Evolutionary conservation across 1,140 invertebrate genomes (phyloP).

Genomic region (Danaus plexippus): DNA sequence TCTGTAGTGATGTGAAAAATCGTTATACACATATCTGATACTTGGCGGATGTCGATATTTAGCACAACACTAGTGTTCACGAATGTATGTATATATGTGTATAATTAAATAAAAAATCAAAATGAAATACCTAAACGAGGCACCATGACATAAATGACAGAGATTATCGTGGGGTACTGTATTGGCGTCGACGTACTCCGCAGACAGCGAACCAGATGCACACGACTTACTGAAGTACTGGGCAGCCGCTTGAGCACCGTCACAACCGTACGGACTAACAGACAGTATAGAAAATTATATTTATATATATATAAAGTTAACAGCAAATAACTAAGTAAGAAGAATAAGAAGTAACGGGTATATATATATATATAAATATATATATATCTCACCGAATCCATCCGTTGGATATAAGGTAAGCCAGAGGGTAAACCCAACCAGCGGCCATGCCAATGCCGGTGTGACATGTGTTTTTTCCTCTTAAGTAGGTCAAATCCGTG

Average conservation of each 20-base stretch:
- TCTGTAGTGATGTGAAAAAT: too few species aligned
- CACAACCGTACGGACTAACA: constrained; percentile 87
- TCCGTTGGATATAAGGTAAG: constrained; percentile 92
- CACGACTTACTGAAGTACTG: constrained; percentile 95
- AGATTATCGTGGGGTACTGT: constrained; percentile 89
- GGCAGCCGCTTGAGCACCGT: constrained; percentile 88
- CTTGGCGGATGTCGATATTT: too few species aligned
- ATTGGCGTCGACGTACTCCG: constrained; percentile 79
- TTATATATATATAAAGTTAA: neutral
- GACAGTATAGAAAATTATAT: neutral
- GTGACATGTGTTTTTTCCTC: constrained; percentile 92
- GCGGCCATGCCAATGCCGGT: constrained; percentile 92
- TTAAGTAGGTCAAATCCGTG: constrained; percentile 90
- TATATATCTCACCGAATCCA: constrained; percentile 78
- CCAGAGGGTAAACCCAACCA: constrained; percentile 96
- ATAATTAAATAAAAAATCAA: constrained; percentile 2
- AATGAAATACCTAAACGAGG: constrained; percentile 78
- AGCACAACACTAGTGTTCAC: neutral
- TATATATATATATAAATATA: too few species aligned
- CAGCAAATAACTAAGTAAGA: neutral
- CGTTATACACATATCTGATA: too few species aligned
- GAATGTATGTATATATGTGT: constrained; percentile 1
- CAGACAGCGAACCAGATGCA: constrained; percentile 89
- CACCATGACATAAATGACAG: constrained; percentile 94
- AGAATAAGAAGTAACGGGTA: too few species aligned